Conservation (phyloP, 2,113 vertebrate genomes). For the Smithornis capensis region DNA sequence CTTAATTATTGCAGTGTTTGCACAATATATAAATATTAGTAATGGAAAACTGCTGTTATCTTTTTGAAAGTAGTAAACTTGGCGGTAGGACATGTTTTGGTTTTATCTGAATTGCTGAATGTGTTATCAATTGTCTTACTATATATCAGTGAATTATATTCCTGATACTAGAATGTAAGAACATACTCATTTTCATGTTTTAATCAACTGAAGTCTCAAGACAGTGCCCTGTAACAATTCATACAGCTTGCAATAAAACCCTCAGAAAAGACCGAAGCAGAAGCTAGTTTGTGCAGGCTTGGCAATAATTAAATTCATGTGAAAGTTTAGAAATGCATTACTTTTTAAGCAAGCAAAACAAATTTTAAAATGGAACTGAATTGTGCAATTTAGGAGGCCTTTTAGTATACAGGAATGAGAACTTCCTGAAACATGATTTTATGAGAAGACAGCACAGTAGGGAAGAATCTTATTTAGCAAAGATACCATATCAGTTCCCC, state of each 20-base stretch:
- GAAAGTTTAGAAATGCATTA: background rate
- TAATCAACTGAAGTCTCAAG: background rate
- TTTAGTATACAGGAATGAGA: background rate
- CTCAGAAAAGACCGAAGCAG: background rate
- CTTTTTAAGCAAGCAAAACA: background rate
- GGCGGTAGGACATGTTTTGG: background rate
- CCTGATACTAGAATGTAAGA: background rate
- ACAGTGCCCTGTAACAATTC: background rate
- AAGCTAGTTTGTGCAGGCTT: background rate
- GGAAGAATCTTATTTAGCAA: background rate
- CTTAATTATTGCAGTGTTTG: background rate
- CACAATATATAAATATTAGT: too few species aligned
- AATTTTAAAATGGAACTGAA: background rate
- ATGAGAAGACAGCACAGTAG: background rate
- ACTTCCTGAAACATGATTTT: background rate
- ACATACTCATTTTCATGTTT: background rate
- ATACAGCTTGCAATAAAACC: background rate
- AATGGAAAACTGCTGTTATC: too few species aligned
- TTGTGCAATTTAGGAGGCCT: background rate
- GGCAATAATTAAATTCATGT: background rate
- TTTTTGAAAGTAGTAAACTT: background rate
- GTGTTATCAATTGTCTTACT: background rate
- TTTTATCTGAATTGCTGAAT: background rate
- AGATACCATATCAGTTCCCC: background rate
- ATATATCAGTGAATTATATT: background rate